phyloP scores from a whole-genome alignment of 2,113 vertebrate genomes.

The Callorhinus ursinus region DNA sequence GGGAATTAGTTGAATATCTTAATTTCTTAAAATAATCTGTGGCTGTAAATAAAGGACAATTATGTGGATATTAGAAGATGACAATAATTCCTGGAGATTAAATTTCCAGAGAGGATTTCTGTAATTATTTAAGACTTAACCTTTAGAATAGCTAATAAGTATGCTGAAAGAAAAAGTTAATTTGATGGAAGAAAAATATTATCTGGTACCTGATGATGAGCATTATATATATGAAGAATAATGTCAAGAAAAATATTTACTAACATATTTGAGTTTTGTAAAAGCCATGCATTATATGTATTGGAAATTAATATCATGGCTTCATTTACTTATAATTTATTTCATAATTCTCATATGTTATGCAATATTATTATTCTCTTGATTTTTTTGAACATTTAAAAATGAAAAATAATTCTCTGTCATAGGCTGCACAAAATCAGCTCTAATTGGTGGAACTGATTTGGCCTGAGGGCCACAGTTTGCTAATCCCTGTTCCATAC shows the following conservation, averaged over 20 bases:
- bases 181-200: slow-evolving; percentile 14
- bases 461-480: not conserved
- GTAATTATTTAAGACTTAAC: not conserved
- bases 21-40: slow-evolving; percentile 10
- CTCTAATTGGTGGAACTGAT: not conserved
- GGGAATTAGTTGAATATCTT: not conserved
- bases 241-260: not conserved
- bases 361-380: not conserved
- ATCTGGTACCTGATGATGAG: not conserved
- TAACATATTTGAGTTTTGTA: not conserved
- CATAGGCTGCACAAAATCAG: not conserved
- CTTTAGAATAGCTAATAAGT: not conserved
- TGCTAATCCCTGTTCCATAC: not conserved
- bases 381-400: not conserved
- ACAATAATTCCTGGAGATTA: slow-evolving; percentile 15
- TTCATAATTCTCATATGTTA: not conserved
- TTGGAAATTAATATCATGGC: not conserved
- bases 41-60: slow-evolving; percentile 15
- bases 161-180: not conserved
- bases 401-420: not conserved
- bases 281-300: not conserved
- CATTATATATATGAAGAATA: not conserved
- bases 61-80: not conserved
- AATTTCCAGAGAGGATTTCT: not conserved
- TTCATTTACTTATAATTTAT: not conserved